Conservation (phyloP, 1,140 invertebrate species). For the Drosophila cardini region DNA sequence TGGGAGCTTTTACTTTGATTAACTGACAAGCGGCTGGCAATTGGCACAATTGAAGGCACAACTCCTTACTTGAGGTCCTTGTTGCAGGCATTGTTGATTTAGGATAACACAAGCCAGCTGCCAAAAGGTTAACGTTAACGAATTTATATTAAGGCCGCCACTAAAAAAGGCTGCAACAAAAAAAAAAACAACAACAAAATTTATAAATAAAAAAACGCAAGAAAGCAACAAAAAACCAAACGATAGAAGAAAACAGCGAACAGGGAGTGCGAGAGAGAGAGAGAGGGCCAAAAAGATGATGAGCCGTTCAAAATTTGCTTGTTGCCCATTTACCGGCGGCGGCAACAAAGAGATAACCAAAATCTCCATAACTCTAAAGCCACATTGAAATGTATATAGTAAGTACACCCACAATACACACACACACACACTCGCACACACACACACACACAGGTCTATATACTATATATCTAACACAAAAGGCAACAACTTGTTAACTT, state of each 20-base stretch:
- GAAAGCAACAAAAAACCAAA: slow-evolving; percentile 22
- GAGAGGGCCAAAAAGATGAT: slow-evolving; percentile 45
- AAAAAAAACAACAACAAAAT: neutral
- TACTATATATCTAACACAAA: slow-evolving; percentile 39
- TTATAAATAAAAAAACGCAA: slow-evolving; percentile 11
- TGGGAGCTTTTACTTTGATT: slow-evolving; percentile 76
- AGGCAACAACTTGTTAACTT: slow-evolving; percentile 77
- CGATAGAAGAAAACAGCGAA: slow-evolving; percentile 1
- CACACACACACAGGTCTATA: slow-evolving; percentile 13
- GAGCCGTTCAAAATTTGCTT: slow-evolving; percentile 70
- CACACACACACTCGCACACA: slow-evolving; percentile 6
- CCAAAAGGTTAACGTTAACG: slow-evolving; percentile 77
- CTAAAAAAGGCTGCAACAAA: slow-evolving; percentile 16
- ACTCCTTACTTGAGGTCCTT: slow-evolving; percentile 32
- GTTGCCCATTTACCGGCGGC: slow-evolving; percentile 48
- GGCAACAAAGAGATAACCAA: slow-evolving; percentile 39
- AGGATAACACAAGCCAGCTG: slow-evolving; percentile 72
- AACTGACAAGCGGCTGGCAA: slow-evolving; percentile 79
- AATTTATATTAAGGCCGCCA: slow-evolving; percentile 69
- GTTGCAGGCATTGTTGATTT: slow-evolving; percentile 72
- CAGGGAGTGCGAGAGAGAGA: neutral
- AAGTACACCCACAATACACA: slow-evolving; percentile 15
- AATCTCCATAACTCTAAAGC: slow-evolving; percentile 46
- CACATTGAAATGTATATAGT: slow-evolving; percentile 46
- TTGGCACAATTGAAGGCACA: slow-evolving; percentile 75